phyloP scores from a whole-genome alignment of 23 tunicate species.

The Styela plicata region DNA sequence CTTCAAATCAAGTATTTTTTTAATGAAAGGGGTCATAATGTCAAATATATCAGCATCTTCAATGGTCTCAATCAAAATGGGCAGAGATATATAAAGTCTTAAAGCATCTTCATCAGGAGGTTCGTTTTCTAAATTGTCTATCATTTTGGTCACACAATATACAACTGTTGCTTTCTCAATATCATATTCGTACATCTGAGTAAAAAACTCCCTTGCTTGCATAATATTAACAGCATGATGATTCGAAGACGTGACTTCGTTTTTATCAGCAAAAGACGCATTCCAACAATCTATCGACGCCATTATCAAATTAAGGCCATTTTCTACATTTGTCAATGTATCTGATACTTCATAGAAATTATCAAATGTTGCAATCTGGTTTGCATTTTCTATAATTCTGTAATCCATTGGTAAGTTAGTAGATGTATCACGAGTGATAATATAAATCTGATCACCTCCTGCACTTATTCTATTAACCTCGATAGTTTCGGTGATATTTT shows the following conservation, averaged over 20 bases:
- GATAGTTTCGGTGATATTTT: not conserved
- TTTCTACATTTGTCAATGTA: slow-evolving; percentile 6
- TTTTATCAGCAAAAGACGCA: slow-evolving; percentile 68
- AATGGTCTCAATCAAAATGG: not conserved
- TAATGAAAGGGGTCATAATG: no score
- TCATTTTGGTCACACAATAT: no score
- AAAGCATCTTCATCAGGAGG: slow-evolving; percentile 96
- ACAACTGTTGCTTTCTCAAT: no score
- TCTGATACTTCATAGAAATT: slow-evolving; percentile 29
- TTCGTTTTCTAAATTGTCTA: slow-evolving; percentile 40
- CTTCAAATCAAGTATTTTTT: not conserved
- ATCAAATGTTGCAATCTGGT: slow-evolving; percentile 11
- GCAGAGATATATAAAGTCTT: slow-evolving; percentile 65
- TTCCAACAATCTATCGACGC: slow-evolving; percentile 56
- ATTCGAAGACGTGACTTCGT: slow-evolving; percentile 36
- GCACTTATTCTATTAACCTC: slow-evolving; percentile 41
- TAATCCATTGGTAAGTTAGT: slow-evolving; percentile 28
- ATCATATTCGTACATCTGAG: no score
- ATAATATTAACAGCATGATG: slow-evolving; percentile 63
- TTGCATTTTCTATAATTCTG: slow-evolving; percentile 9
- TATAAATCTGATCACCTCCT: slow-evolving; percentile 55
- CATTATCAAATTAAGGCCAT: slow-evolving; percentile 18
- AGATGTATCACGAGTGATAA: not conserved
- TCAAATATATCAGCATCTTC: no score
- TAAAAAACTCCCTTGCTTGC: slow-evolving; percentile 34